Evolutionary conservation across 2,797 vertebrate genomes (phyloP), one percentile per base, ranked within the genome.

Genomic region (Alfaro cultratus): DNA sequence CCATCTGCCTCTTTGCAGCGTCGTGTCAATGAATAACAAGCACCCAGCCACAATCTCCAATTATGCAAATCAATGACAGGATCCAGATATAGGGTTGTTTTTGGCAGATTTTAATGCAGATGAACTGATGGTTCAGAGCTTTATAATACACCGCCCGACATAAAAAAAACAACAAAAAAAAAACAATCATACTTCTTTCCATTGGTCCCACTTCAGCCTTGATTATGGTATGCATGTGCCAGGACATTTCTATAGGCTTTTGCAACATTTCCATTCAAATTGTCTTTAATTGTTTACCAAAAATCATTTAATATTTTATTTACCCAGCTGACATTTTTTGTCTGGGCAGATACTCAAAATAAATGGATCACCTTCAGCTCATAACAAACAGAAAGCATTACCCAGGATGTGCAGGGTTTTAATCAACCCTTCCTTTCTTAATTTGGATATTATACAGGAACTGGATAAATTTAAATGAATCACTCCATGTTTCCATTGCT

Each of bases 1-100:
- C 90, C 88, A 89, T 93, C 91, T 88, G 91, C 91, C 88, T 80
- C 88, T 57, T 79, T 51, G 86, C 88, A 64, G 83, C 82, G 88
- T 88, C 86, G 84, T 86, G 87, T 92, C 92, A 92, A 87, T 92
- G 90, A 94, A 94, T 93, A 93, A 94, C 92, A 93, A 93, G 89
- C 77, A 75, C 80, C 78, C 51, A 75, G 88, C 90, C 88, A 88
- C 93, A 92, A 93, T 92, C 92, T 92, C 86, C 92, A 92, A 93
- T 93, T 91, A 92, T 93, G 93, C 88, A 94, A 93, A 93, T 91
- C 49, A 73, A 5, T 72, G 78, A 85, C 53, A 43, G 90, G 84
- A 85, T 90, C 74, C 80, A 81, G 91, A 91, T 87, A 88, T 93
- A 89, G 80, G 86, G 83, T 79, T 86, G 86, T 88, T 47, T 88